Evolutionary conservation across 2,113 vertebrate species (phyloP), one percentile per base, ranked within the genome.

Genomic region (Protobothrops mucrosquamatus): DNA sequence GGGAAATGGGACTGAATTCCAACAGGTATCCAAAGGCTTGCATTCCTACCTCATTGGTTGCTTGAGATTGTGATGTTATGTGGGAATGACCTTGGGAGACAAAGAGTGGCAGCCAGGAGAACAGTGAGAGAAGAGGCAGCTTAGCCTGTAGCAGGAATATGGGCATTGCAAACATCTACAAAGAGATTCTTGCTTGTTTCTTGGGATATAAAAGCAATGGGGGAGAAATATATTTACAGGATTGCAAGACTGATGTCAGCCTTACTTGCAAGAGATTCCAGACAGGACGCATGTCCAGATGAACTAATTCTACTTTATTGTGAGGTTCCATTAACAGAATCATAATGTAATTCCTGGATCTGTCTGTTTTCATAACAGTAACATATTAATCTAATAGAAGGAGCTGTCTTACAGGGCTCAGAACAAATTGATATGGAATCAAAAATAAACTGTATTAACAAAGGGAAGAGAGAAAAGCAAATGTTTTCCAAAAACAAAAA

Each of bases 361-460:
- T 57, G 87, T 18, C 56, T 54, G 26, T 56, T 87, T 64, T 74
- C 26, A 3, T 87, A 69, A 59, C 48, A 81, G 64, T 43, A 57
- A 55, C n/a, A 34, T 48, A 69, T 90, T 74, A 85, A 20, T 64
- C 4, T 46, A 69, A 89, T n/a, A 85, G 48, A 93, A 54, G 48
- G 51, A 93, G 34, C n/a, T 20, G 0, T 39, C 51, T 93, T 29
- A 9, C 24, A 55, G 12, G 11, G 54, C 86, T 69, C 0, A 39
- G 12, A 24, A 24, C 55, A 87, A 93, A 89, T 89, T 57, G 43
- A 81, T n/a, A 55, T 48, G 51, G 57, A 88, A 56, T 14, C 51
- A 14, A 61, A 56, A 91, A 94, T 93, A 93, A 55, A 57, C 14
- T 85, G 55, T 89, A 52, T 46, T 48, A 85, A 54, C 64, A 85